These are phyloP conservation scores for Amaurobius ferox DNA, from an alignment of 2,888 invertebrate species.

Conservation along the genomic window DNA sequence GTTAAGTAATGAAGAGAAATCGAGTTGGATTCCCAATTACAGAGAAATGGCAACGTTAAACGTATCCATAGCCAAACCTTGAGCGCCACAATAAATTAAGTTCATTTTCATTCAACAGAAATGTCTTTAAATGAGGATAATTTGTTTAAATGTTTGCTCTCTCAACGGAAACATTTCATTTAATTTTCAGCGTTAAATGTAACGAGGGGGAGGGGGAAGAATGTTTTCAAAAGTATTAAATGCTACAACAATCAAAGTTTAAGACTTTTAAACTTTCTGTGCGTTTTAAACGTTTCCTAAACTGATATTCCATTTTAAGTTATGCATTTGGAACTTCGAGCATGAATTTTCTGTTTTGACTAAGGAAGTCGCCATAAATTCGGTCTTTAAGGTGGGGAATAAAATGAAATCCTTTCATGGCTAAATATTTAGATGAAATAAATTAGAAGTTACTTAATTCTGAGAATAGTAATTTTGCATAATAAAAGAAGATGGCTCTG, in stretches of 20 bases:
- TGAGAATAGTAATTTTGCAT: too few relatives aligned
- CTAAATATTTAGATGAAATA: too few relatives aligned
- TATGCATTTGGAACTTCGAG: not conserved
- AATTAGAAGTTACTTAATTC: too few relatives aligned
- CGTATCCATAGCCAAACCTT: not conserved
- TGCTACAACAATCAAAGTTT: slow-evolving; percentile 14
- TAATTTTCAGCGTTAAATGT: slow-evolving; percentile 19
- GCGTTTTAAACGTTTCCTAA: not conserved
- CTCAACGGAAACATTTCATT: slow-evolving; percentile 25
- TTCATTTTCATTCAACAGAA: slow-evolving; percentile 31
- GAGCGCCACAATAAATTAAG: slow-evolving; percentile 21
- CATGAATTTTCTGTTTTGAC: not conserved
- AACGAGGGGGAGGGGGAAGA: not conserved
- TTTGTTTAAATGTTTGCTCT: slow-evolving; percentile 43
- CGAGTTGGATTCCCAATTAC: slow-evolving; percentile 55
- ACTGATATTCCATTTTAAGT: not conserved
- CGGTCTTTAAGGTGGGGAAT: too few relatives aligned
- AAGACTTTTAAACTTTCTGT: slow-evolving; percentile 1
- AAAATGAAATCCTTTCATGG: too few relatives aligned
- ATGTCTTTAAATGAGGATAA: slow-evolving; percentile 27
- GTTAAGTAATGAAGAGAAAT: slow-evolving; percentile 43
- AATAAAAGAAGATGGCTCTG: too few relatives aligned
- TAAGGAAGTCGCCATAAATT: too few relatives aligned
- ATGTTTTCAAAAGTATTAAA: slow-evolving; percentile 9
- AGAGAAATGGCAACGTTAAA: slow-evolving; percentile 30